phyloP scores from a whole-genome alignment of 2,113 vertebrate species.

The Chamaetylas fuelleborni region DNA sequence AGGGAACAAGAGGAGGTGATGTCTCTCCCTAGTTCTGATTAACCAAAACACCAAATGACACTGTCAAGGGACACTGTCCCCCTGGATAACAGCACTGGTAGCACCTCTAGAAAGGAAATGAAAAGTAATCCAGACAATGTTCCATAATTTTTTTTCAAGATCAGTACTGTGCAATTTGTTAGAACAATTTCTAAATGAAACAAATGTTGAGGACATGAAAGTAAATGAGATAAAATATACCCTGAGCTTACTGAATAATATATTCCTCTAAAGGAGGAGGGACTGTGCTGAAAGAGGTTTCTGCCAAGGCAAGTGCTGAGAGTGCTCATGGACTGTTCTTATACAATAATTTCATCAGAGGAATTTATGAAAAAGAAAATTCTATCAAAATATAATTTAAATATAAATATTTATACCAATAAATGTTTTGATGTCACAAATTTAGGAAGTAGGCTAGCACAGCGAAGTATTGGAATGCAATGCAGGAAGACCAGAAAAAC shows the following conservation, averaged over 20 bases:
- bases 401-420: not conserved
- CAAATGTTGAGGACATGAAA: not conserved
- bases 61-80: not conserved
- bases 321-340: not conserved
- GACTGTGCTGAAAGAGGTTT: not conserved
- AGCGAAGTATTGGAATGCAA: not conserved
- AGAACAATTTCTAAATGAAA: not conserved
- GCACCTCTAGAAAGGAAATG: not conserved
- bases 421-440: not conserved
- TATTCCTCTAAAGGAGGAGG: not conserved
- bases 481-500: not conserved
- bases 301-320: not conserved
- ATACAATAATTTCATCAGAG: not conserved
- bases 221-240: not conserved
- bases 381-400: not conserved
- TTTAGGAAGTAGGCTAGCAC: not conserved
- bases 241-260: not conserved
- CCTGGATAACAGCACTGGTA: not conserved
- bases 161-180: not conserved
- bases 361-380: not conserved
- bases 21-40: not conserved
- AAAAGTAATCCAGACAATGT: not conserved
- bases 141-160: not conserved
- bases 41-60: not conserved
- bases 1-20: not conserved